phyloP scores from a whole-genome alignment of 2,113 vertebrate genomes.

The Edolisoma coerulescens region DNA sequence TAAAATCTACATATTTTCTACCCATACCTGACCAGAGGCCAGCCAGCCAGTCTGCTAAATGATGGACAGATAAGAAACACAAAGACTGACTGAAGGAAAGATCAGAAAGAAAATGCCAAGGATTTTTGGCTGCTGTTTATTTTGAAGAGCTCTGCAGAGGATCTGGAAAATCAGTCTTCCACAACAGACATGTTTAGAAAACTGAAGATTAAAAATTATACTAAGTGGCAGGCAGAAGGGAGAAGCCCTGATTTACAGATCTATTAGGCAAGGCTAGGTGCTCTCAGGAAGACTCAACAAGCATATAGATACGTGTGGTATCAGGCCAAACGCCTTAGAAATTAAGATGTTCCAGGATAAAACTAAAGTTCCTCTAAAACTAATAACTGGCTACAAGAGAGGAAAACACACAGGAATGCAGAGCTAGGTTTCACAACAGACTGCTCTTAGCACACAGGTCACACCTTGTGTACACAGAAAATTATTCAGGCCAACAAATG shows the following conservation, averaged over 20 bases:
- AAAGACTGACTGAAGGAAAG: neutral
- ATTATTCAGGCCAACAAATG: neutral
- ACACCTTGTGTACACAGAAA: neutral
- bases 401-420: neutral
- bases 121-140: neutral
- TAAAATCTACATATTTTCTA: neutral
- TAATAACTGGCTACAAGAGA: neutral
- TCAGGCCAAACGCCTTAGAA: neutral
- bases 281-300: neutral
- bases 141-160: neutral
- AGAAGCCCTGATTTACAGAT: neutral
- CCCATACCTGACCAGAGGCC: neutral
- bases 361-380: neutral
- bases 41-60: neutral
- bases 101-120: neutral
- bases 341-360: neutral
- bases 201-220: neutral
- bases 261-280: neutral
- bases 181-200: neutral
- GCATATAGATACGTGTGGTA: neutral
- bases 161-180: neutral
- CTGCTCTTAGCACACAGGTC: neutral
- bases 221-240: neutral
- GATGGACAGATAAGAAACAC: neutral
- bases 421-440: neutral